phyloP scores from a whole-genome alignment of 2,113 vertebrate species.

The Condylura cristata region DNA sequence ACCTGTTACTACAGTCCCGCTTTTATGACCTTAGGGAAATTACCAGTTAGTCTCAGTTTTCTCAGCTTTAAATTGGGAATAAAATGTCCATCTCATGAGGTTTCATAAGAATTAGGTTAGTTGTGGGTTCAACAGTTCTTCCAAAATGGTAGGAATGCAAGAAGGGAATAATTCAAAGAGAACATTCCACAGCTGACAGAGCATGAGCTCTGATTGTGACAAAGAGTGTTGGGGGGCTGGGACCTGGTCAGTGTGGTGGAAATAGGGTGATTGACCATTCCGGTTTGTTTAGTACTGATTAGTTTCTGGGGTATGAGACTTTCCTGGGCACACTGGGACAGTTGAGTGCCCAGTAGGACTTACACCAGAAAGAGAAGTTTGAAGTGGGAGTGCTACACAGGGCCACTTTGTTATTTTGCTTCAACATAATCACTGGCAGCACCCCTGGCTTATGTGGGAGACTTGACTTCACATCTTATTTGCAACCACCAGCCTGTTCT shows the following conservation, averaged over 20 bases:
- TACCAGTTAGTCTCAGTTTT: background rate
- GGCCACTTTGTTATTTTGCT: background rate
- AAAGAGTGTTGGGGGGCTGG: background rate
- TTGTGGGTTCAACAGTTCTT: background rate
- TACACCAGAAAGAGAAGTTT: background rate
- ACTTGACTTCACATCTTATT: background rate
- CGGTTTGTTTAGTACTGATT: too few species aligned
- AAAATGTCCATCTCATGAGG: background rate
- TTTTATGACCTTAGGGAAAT: background rate
- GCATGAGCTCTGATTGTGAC: background rate
- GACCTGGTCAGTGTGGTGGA: background rate
- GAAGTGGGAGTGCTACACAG: background rate
- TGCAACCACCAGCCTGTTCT: background rate
- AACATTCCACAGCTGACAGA: background rate
- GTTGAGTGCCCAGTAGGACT: background rate
- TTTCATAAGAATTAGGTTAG: background rate
- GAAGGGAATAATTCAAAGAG: background rate
- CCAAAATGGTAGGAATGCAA: background rate
- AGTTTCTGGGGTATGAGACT: background rate
- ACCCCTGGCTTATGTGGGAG: background rate
- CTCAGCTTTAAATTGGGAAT: background rate
- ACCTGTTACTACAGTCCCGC: rapidly evolving
- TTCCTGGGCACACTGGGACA: background rate
- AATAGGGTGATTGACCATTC: too few species aligned
- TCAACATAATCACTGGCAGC: too few species aligned